A percentile compares a stretch with the other conserved stretches of the same genome.
Conservation (phyloP, 1,140 invertebrate species). For the Hydropsyche tenuis region DNA sequence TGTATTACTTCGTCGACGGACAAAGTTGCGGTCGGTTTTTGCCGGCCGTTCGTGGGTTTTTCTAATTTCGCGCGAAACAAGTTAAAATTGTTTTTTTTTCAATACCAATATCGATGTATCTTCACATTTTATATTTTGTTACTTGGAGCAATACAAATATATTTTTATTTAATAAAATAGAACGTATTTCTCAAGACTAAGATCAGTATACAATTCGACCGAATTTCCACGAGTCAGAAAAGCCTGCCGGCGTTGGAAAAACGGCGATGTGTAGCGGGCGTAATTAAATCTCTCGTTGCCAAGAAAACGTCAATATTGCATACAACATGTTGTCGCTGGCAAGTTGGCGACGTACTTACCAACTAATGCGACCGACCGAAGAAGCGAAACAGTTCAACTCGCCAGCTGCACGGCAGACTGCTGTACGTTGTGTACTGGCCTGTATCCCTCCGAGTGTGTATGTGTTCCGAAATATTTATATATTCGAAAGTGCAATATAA, state of each 20-base stretch:
- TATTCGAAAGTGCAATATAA: no score
- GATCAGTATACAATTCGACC: no score
- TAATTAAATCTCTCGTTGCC: constrained; percentile 50
- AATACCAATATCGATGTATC: neutral
- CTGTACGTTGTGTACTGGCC: neutral
- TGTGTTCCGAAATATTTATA: no score
- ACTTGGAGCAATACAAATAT: no score
- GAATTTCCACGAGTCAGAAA: no score
- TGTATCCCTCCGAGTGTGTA: constrained; percentile 11
- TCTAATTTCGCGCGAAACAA: constrained; percentile 39
- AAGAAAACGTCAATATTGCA: constrained; percentile 51
- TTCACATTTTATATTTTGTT: no score
- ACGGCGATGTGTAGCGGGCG: constrained; percentile 26
- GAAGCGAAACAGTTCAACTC: constrained; percentile 33
- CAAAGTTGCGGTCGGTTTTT: constrained; percentile 45
- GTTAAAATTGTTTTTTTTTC: constrained; percentile 46
- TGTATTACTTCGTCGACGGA: constrained; percentile 48
- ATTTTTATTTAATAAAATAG: no score
- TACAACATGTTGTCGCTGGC: constrained; percentile 50
- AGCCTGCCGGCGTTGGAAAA: constrained; percentile 7
- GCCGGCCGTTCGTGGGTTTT: constrained; percentile 4
- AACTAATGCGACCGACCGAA: constrained; percentile 41
- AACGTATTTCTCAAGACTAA: no score
- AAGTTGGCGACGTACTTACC: constrained; percentile 43
- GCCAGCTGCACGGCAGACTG: constrained; percentile 24